Evolutionary conservation across 2,888 invertebrate species (phyloP).

Genomic region (Amaurobius ferox): DNA sequence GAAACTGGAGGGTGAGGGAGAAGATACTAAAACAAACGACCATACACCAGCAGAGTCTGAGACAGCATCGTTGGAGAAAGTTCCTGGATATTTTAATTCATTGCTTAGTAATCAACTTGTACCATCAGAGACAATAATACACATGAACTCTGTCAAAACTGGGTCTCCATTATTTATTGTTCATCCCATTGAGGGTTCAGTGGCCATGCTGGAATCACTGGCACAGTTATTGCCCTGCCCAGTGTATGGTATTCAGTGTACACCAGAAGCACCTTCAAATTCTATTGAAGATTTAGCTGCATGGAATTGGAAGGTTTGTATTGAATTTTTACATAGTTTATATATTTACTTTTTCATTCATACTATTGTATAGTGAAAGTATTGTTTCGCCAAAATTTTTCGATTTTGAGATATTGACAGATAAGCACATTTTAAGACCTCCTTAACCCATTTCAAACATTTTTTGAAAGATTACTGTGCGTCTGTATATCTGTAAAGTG

Average conservation of each 20-base stretch:
- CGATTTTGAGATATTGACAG: no score
- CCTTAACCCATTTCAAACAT: no score
- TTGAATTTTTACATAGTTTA: no score
- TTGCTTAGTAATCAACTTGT: constrained; percentile 80
- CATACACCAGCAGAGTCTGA: constrained; percentile 74
- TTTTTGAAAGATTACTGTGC: no score
- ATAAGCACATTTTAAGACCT: no score
- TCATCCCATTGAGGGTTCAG: constrained; percentile 93
- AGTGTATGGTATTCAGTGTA: constrained; percentile 94
- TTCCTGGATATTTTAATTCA: constrained; percentile 33
- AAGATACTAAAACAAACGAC: constrained; percentile 72
- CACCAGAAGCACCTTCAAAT: constrained; percentile 84
- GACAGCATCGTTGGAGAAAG: constrained; percentile 66
- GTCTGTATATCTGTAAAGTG: no score
- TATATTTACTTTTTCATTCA: no score
- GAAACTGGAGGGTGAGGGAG: constrained; percentile 77
- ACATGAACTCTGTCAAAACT: constrained; percentile 79
- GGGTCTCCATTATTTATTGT: constrained; percentile 80
- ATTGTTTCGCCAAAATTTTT: no score
- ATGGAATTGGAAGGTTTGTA: constrained; percentile 78
- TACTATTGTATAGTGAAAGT: no score
- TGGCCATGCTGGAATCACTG: constrained; percentile 84
- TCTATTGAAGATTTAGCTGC: constrained; percentile 85
- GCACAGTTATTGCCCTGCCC: constrained; percentile 85
- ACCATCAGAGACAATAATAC: constrained; percentile 85